Evolutionary conservation across 2,888 invertebrate species (phyloP).

Genomic region (Scaptomyza polygonia): DNA sequence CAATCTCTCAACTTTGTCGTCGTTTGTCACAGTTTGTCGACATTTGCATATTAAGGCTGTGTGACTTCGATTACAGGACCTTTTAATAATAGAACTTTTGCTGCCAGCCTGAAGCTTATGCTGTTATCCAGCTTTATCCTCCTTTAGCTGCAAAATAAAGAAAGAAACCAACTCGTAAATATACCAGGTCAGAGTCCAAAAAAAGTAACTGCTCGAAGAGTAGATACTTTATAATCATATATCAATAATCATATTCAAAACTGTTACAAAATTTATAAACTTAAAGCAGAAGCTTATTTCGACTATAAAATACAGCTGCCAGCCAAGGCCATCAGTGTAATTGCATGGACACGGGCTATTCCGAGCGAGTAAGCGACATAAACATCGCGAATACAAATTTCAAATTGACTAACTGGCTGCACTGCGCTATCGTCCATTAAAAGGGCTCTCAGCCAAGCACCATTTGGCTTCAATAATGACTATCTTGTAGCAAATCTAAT

Average conservation of each 20-base stretch:
- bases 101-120: background rate
- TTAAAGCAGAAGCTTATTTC: slow-evolving; percentile 8
- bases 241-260: too few relatives aligned
- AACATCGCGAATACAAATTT: slow-evolving; percentile 57
- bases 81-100: slow-evolving; percentile 23
- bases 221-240: background rate
- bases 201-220: background rate
- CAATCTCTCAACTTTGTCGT: slow-evolving; percentile 65
- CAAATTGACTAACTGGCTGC: slow-evolving; percentile 58
- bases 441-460: slow-evolving; percentile 31
- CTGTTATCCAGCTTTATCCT: slow-evolving; percentile 4
- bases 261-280: slow-evolving; percentile 45
- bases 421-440: slow-evolving; percentile 46
- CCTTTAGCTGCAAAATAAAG: slow-evolving; percentile 37
- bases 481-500: slow-evolving; percentile 77
- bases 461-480: slow-evolving; percentile 65
- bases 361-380: slow-evolving; percentile 65
- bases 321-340: slow-evolving; percentile 24
- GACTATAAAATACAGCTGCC: background rate
- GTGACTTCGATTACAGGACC: slow-evolving; percentile 21
- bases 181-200: background rate
- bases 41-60: slow-evolving; percentile 30
- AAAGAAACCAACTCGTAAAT: slow-evolving; percentile 40
- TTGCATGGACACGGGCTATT: slow-evolving; percentile 49
- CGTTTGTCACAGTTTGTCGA: slow-evolving; percentile 24